Percentiles rank a stretch among this genome's conserved stretches.
phyloP scores from a whole-genome alignment of 2,113 vertebrate species.

The Ascaphus truei region DNA sequence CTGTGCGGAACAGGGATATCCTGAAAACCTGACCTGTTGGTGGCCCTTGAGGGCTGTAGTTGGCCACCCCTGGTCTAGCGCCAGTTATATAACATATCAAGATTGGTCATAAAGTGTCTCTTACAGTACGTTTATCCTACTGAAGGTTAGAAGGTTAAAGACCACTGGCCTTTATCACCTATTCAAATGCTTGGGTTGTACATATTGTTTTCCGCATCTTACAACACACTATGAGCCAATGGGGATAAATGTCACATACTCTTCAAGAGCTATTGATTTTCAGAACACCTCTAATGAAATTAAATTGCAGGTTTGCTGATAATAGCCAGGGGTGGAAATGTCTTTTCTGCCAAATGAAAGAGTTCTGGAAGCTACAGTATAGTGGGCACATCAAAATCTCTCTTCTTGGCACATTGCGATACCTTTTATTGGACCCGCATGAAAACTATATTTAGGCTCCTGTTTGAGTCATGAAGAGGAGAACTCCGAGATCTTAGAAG shows the following conservation, averaged over 20 bases:
- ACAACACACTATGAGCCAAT: not conserved
- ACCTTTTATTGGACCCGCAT: not conserved
- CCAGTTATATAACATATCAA: too few relatives aligned
- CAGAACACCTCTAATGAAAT: not conserved
- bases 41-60: too few relatives aligned
- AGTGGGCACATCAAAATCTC: too few relatives aligned
- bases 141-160: too few relatives aligned
- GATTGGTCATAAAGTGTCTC: too few relatives aligned
- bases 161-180: not conserved
- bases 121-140: not conserved
- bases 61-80: too few relatives aligned
- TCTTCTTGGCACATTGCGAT: not conserved
- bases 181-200: not conserved
- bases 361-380: not conserved
- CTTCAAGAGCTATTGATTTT: not conserved
- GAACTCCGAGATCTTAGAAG: too few relatives aligned
- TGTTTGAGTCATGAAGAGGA: too few relatives aligned
- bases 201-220: not conserved
- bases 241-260: not conserved
- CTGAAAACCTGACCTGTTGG: too few relatives aligned
- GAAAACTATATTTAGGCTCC: not conserved
- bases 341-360: not conserved
- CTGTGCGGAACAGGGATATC: too few relatives aligned
- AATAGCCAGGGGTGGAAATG: not conserved
- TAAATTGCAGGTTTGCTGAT: not conserved